Percentiles rank a stretch among this genome's conserved stretches.
phyloP scores from a whole-genome alignment of 1,140 invertebrate species.

The Drosophila kikkawai region DNA sequence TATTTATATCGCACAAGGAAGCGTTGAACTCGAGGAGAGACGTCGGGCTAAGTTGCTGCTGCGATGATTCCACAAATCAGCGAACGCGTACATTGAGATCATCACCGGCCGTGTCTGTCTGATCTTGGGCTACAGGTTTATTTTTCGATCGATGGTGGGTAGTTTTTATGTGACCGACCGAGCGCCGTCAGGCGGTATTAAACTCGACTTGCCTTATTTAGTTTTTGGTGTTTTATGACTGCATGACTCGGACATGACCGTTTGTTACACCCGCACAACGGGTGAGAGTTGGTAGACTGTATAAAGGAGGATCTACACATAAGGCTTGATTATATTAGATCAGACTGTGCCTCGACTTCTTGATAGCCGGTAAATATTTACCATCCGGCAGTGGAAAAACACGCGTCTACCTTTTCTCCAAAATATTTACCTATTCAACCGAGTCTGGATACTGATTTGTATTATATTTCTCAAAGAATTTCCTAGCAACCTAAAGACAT shows the following conservation, averaged over 20 bases:
- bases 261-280: conserved; percentile 66
- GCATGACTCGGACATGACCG: conserved; percentile 63
- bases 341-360: conserved; percentile 36
- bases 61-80: conserved; percentile 72
- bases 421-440: conserved; percentile 11
- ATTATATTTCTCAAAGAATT: neutral
- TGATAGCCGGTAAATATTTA: conserved; percentile 47
- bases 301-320: conserved; percentile 22
- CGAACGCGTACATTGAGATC: conserved; percentile 71
- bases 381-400: conserved; percentile 3
- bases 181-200: conserved; percentile 46
- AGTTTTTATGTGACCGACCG: conserved; percentile 74
- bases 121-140: conserved; percentile 66
- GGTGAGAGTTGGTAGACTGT: conserved; percentile 20
- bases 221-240: conserved; percentile 65
- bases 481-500: neutral
- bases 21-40: conserved; percentile 9
- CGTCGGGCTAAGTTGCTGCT: conserved; percentile 6
- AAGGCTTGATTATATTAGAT: conserved; percentile 48
- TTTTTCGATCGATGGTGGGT: conserved; percentile 74
- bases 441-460: neutral
- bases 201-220: conserved; percentile 77
- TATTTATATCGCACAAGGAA: conserved; percentile 29
- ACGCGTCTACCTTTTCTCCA: conserved; percentile 7
- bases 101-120: conserved; percentile 56